Base-by-base conservation (phyloP, 2,113 vertebrate genomes). In the Blennius ocellaris region DNA sequence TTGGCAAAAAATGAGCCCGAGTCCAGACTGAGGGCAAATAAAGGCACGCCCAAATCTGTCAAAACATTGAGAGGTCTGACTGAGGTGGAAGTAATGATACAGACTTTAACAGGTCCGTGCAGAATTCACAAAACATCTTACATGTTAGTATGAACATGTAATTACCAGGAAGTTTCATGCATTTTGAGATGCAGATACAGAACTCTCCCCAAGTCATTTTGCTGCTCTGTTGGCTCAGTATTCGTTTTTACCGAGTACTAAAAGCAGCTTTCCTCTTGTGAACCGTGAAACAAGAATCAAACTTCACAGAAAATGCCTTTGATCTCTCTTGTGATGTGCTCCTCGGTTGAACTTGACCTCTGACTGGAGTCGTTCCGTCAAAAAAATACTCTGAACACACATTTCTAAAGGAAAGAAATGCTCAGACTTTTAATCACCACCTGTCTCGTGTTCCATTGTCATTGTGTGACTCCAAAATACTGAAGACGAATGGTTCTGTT, bases 271-370 rank as follows among this genome's bases (percentile, higher is more conserved):
- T 48, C 38, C 40, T 56, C 9, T 17, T 16, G 53, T 43, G n/a
- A 73, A 50, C 53, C 43, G 56, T 61, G 14, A 70, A 62, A 74
- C 14, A 44, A 68, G 59, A 76, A 69, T 69, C 43, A 3, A 60
- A 63, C 73, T 81, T 86, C 83, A 87, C 85, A 77, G 76, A 84
- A 84, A 87, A 88, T 91, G 87, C 90, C 88, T 92, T 91, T 82
- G 71, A 71, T 82, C 61, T 82, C 59, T 76, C 72, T 66, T 17
- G 71, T 53, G 59, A 80, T 73, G 69, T 70, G 82, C 68, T 74
- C 39, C 77, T 71, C 52, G 48, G 58, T 10, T 78, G 57, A 41
- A 47, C 51, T 80, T 65, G 51, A 58, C 56, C 38, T 82, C 78
- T 80, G 65, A 82, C 79, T 81, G 77, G 82, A 85, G 62, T 60